A percentile compares a stretch with the other conserved stretches of the same genome.
phyloP scores from a whole-genome alignment of 2,113 vertebrate species.

The Sinocyclocheilus rhinocerous region DNA sequence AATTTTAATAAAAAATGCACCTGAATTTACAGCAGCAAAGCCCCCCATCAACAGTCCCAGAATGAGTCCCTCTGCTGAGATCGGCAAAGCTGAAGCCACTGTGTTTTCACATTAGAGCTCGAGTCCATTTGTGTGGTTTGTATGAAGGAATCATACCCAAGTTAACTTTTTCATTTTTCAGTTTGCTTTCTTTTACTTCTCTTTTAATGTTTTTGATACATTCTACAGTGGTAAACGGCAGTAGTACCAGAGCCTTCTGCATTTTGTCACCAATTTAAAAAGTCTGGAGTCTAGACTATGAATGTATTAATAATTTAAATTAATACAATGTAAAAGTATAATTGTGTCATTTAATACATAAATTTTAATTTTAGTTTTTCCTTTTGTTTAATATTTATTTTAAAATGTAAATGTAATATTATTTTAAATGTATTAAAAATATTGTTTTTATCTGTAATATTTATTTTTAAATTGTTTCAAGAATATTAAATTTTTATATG shows the following conservation, averaged over 20 bases:
- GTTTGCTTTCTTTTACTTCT: too few species aligned
- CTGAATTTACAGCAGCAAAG: background rate
- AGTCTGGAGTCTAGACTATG: background rate
- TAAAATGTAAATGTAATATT: too few species aligned
- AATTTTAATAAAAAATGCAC: background rate
- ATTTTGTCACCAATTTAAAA: background rate
- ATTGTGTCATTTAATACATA: background rate
- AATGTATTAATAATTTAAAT: background rate
- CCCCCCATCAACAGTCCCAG: background rate
- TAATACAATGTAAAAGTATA: background rate
- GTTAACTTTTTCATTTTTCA: too few species aligned
- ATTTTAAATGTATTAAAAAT: too few species aligned
- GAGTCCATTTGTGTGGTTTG: background rate
- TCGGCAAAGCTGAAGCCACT: background rate
- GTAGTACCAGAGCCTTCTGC: background rate
- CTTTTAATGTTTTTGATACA: background rate
- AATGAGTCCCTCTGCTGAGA: constrained; percentile 34
- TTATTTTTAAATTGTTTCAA: too few species aligned
- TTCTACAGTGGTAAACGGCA: background rate
- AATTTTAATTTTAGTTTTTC: too few species aligned
- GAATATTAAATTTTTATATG: too few species aligned
- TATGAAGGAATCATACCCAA: background rate
- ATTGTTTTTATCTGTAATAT: too few species aligned
- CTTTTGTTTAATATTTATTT: too few species aligned
- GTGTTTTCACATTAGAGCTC: background rate